Evolutionary conservation across 2,888 invertebrate genomes (phyloP), one percentile per base, ranked within the genome.

Genomic region (Oligia strigilis): DNA sequence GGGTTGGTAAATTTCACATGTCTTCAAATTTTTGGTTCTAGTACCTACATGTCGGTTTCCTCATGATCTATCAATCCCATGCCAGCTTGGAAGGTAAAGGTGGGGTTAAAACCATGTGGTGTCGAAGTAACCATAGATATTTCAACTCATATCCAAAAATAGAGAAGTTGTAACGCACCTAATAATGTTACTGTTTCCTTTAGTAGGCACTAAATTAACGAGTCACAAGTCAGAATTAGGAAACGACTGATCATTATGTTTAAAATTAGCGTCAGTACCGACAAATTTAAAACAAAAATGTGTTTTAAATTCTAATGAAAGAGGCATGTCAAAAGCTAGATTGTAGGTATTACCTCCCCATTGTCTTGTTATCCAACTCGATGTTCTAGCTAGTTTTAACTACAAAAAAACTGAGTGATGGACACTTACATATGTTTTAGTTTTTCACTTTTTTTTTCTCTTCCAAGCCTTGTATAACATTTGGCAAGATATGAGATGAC

Each of bases 351-450:
- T 60, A 62, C 46, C 72, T 75, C 62, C 23, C 40, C 46, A 67
- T 77, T 83, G 67, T 79, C 72, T 73, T 86, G 64, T 86, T 75
- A 77, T 66, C 69, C 66, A 71, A 74, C 52, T 40, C 29, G 72
- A 29, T 23, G 74, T 80, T 60, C 72, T 75, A n/a, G 65, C 66
- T 64, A 76, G 49, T 11, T 77, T 60, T 74, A 67, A 52, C 40
- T 75, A 60, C 64, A 58, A 60, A 82, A 81, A 80, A 71, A 72
- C 64, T 58, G 70, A 69, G 64, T 77, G 77, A 80, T 74, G 62
- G 86, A 81, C 83, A 83, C 83, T 71, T 80, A 80, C 71, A 80
- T 40, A 77, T 86, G 77, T 77, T 75, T 85, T 80, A 60, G 62
- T 77, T 84, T 81, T 76, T 72, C 55, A 14, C 14, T 71, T 79